Conservation (phyloP, 2,113 vertebrate species). For the Scomber colias region DNA sequence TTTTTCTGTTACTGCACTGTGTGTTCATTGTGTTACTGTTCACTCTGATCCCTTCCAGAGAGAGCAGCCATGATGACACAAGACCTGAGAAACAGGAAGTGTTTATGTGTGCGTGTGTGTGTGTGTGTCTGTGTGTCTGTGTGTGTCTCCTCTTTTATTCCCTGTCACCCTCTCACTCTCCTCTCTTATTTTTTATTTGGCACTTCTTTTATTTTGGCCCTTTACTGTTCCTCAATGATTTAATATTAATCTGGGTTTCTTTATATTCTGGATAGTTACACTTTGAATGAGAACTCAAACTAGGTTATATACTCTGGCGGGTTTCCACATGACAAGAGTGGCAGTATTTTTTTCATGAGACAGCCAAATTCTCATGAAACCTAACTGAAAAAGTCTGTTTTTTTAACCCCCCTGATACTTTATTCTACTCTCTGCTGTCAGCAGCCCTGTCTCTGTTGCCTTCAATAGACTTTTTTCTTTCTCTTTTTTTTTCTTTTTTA, state of each 20-base stretch:
- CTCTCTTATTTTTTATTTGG: too few species aligned
- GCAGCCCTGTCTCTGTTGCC: too few species aligned
- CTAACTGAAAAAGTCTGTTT: neutral
- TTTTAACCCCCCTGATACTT: neutral
- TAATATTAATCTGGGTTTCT: neutral
- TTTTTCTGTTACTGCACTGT: too few species aligned
- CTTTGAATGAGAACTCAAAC: neutral
- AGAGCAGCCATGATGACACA: neutral
- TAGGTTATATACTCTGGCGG: neutral
- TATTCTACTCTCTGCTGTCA: neutral
- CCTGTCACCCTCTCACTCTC: too few species aligned
- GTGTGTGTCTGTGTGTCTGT: neutral
- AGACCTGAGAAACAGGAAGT: neutral
- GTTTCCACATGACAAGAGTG: neutral
- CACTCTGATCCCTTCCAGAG: neutral
- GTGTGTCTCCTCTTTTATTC: neutral
- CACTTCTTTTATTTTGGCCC: too few species aligned
- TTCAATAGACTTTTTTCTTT: too few species aligned
- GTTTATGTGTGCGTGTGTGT: neutral
- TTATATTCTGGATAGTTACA: neutral
- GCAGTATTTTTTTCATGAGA: neutral
- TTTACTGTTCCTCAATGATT: neutral
- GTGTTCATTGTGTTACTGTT: too few species aligned
- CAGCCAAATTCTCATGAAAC: neutral
- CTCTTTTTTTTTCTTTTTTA: too few species aligned